phyloP scores from a whole-genome alignment of 2,797 vertebrate genomes.

The Gallinago stenura region DNA sequence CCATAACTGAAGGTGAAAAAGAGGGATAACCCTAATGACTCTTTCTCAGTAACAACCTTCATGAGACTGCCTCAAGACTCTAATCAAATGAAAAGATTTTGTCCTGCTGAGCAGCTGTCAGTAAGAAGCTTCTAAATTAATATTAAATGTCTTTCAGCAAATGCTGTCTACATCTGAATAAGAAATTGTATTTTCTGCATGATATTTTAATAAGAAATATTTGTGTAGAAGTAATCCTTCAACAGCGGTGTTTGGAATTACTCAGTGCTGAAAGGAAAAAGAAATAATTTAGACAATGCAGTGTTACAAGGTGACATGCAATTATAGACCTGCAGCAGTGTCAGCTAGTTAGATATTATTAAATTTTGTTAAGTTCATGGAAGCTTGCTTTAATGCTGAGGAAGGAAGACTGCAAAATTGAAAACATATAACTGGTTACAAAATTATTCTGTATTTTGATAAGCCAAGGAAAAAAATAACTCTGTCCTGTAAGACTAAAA shows the following conservation, averaged over 20 bases:
- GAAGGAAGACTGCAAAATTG: not conserved
- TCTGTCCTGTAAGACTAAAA: not conserved
- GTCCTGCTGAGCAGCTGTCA: constrained; percentile 45
- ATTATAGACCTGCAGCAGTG: constrained; percentile 8
- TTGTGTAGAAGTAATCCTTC: constrained; percentile 56
- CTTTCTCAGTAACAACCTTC: not conserved
- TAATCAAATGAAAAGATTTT: constrained; percentile 49
- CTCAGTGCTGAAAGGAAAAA: constrained; percentile 55
- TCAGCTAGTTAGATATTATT: constrained; percentile 46
- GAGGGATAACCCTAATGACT: not conserved
- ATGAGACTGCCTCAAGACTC: not conserved
- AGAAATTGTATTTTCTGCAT: constrained; percentile 11
- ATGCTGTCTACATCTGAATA: constrained; percentile 9
- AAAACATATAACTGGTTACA: not conserved
- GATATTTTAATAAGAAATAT: constrained; percentile 50
- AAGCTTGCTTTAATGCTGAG: constrained; percentile 10
- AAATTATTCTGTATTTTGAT: not conserved
- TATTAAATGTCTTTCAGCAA: not conserved
- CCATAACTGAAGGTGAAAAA: constrained; percentile 14
- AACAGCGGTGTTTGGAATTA: constrained; percentile 29
- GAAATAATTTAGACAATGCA: constrained; percentile 64
- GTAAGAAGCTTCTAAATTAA: constrained; percentile 38
- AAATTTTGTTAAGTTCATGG: constrained; percentile 36
- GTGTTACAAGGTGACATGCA: constrained; percentile 32
- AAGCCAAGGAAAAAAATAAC: not conserved